A percentile compares a stretch with the other conserved stretches of the same genome.
Evolutionary conservation across 2,888 invertebrate genomes (phyloP).

Genomic region (Scelioninae gen. 1): DNA sequence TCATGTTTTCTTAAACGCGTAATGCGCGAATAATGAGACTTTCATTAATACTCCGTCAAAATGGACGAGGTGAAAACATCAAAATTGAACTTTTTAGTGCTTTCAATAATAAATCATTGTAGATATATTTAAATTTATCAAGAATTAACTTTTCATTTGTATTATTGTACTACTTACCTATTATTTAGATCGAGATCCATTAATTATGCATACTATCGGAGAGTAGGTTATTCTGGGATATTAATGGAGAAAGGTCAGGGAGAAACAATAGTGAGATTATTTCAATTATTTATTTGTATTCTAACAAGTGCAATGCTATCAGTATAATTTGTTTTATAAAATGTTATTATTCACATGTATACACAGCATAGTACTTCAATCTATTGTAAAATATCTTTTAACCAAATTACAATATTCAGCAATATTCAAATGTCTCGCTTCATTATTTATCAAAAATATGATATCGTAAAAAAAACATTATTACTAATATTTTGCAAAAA

Average conservation of each 20-base stretch:
- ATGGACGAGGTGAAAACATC: constrained; percentile 10
- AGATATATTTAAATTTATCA: constrained; percentile 10
- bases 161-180: constrained; percentile 22
- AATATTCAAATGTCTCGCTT: too few species aligned
- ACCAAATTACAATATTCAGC: too few species aligned
- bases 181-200: constrained; percentile 28
- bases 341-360: neutral
- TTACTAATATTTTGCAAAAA: too few species aligned
- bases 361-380: too few species aligned
- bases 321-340: neutral
- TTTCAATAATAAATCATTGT: constrained; percentile 3
- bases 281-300: constrained; percentile 12
- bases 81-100: constrained; percentile 1
- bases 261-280: constrained; percentile 31
- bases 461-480: too few species aligned
- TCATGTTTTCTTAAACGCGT: constrained; percentile 1
- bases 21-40: constrained; percentile 8
- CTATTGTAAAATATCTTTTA: too few species aligned
- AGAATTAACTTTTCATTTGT: constrained; percentile 12
- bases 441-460: too few species aligned
- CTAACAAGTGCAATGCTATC: constrained; percentile 13
- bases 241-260: constrained; percentile 17
- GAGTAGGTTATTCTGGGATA: constrained; percentile 21
- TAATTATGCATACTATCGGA: constrained; percentile 11
- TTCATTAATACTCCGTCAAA: constrained; percentile 11